Evolutionary conservation across 2,888 invertebrate genomes (phyloP), one percentile per base, ranked within the genome.

Genomic region (Rhabditoides inermis): DNA sequence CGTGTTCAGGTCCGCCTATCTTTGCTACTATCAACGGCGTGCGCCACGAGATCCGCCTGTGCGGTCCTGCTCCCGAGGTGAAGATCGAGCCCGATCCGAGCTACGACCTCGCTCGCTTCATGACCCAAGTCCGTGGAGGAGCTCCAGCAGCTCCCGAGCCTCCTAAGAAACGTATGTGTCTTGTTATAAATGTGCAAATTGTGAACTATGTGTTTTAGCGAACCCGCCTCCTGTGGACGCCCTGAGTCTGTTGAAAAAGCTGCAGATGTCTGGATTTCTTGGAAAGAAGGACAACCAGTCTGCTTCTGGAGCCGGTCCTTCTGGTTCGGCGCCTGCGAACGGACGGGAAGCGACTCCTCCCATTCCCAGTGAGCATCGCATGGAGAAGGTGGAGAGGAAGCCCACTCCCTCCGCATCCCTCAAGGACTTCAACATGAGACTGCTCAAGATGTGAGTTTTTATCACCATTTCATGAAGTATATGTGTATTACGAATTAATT

Each of bases 11-110:
- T 1, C 85, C 87, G 42, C 85, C 88, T 0, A 83, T 89, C 45
- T 84, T 84, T 1, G 85, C 91, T 10, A 84, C 86, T 40, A 82
- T 94, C 35, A 85, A 86, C 53, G 86, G 86, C 1, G 84, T 85
- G 57, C 82, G 85, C n/a, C 84, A 87, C 57, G 81, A 84, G 41
- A 82, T 95, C 1, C 85, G 87, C 70, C 80, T 98, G 7, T 87
- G 88, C 69, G 92, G 92, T 0, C 88, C 90, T 0, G 84, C 90
- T 3, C 95, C 95, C 0, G 88, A 88, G 79, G 92, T 95, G 0
- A 87, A 88, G 77, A 89, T 95, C 39, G 88, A 90, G 0, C 84
- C 84, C 32, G 80, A 78, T 1, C 84, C 85, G 65, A 82, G 88
- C 27, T 85, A 84, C 15, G 90, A 91, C 77, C 80, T 91, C 41